phyloP scores from a whole-genome alignment of 1,140 invertebrate genomes.

The Caerostris darwini region DNA sequence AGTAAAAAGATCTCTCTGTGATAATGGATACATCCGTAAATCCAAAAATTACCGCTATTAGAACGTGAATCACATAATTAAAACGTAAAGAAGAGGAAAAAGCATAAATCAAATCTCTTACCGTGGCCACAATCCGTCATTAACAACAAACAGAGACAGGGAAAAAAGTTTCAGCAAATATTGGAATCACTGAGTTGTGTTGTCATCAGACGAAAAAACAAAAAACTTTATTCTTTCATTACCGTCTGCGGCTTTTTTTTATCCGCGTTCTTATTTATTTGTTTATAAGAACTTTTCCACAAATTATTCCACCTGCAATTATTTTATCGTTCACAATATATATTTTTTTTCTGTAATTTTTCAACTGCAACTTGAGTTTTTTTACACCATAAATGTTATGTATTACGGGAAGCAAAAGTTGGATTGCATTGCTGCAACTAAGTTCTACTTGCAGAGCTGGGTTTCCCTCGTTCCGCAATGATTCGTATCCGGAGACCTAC shows the following conservation, averaged over 20 bases:
- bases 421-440: not conserved
- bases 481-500: conserved; percentile 53
- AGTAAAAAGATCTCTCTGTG: not conserved
- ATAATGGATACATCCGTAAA: not conserved
- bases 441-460: not conserved
- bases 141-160: conserved; percentile 29
- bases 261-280: conserved; percentile 29
- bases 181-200: conserved; percentile 31
- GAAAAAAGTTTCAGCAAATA: conserved; percentile 36
- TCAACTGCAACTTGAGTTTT: not conserved
- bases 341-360: not conserved
- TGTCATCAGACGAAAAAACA: conserved; percentile 7
- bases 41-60: conserved; percentile 57
- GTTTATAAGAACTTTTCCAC: not conserved
- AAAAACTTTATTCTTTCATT: not conserved
- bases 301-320: conserved; percentile 26
- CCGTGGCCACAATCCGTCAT: conserved; percentile 38
- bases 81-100: conserved; percentile 18
- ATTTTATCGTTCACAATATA: conserved; percentile 16
- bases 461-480: conserved; percentile 1
- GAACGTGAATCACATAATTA: conserved; percentile 63
- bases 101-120: conserved; percentile 57
- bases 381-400: not conserved
- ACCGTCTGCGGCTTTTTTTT: conserved; percentile 50
- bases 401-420: not conserved